Conservation (phyloP, 1,140 invertebrate species). For the Ceratoteleas bidentatus region DNA sequence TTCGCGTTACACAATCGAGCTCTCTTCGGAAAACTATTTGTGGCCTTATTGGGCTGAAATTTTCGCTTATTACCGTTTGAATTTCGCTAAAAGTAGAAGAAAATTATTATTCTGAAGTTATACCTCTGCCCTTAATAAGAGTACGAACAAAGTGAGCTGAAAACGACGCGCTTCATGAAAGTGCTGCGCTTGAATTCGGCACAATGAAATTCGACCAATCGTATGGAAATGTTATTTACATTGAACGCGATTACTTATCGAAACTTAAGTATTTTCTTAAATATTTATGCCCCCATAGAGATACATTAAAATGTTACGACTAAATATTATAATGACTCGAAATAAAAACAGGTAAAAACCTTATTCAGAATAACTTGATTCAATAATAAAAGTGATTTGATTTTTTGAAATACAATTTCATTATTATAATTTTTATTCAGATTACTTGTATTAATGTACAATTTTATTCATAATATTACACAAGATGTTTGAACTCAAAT, state of each 20-base stretch:
- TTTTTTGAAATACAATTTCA: too few species aligned
- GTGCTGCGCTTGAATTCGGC: too few species aligned
- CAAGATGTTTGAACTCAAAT: too few species aligned
- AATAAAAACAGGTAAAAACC: background rate
- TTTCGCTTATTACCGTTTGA: conserved; percentile 57
- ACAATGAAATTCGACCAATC: background rate
- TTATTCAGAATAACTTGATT: background rate
- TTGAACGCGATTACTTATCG: conserved; percentile 5
- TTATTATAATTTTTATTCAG: too few species aligned
- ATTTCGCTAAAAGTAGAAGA: conserved; percentile 41
- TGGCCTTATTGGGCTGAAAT: conserved; percentile 62
- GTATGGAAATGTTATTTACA: conserved; percentile 7
- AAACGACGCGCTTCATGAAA: too few species aligned
- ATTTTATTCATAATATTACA: too few species aligned
- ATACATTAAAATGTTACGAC: background rate
- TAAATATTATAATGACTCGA: too few species aligned
- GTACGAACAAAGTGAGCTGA: too few species aligned
- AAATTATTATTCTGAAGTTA: conserved; percentile 49
- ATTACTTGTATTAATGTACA: too few species aligned
- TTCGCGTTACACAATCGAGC: conserved; percentile 66
- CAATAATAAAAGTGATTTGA: too few species aligned
- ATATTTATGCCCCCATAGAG: conserved; percentile 10
- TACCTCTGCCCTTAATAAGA: conserved; percentile 4
- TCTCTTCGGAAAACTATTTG: conserved; percentile 62
- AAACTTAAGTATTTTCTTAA: conserved; percentile 9